Percentiles rank a stretch among this genome's conserved stretches.
Conservation (phyloP, 2,888 invertebrate genomes). For the Hyppa rectilinea region DNA sequence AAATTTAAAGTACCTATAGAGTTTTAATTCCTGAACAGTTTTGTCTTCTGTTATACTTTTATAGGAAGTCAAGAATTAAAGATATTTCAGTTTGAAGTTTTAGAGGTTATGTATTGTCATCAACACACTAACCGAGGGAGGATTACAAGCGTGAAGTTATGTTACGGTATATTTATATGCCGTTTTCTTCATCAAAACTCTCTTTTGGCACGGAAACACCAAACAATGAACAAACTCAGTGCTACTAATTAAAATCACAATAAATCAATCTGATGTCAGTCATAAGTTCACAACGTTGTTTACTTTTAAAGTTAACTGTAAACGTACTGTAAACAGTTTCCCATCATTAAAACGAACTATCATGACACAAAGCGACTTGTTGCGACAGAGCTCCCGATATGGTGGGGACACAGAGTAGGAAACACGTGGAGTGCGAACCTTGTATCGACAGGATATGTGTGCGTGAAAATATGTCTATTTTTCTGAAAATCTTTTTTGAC, state of each 20-base stretch:
- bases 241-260: conserved; percentile 36
- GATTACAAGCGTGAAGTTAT: too few relatives aligned
- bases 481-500: too few relatives aligned
- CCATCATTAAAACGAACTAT: conserved; percentile 57
- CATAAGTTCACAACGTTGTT: conserved; percentile 46
- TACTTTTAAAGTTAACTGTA: conserved; percentile 57
- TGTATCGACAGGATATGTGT: too few relatives aligned
- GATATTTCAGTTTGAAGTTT: too few relatives aligned
- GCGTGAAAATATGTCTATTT: too few relatives aligned
- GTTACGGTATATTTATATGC: too few relatives aligned
- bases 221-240: conserved; percentile 26
- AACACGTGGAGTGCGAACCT: conserved; percentile 8
- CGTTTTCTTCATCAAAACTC: neutral
- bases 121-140: too few relatives aligned
- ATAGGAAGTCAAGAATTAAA: too few relatives aligned
- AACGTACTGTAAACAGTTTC: conserved; percentile 53
- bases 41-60: too few relatives aligned
- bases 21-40: too few relatives aligned
- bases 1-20: too few relatives aligned
- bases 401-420: conserved; percentile 24
- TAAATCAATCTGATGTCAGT: conserved; percentile 36
- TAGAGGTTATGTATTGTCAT: too few relatives aligned
- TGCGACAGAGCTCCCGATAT: conserved; percentile 56
- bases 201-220: conserved; percentile 9
- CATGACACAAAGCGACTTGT: conserved; percentile 58